phyloP scores from a whole-genome alignment of 2,797 vertebrate species.

The Propithecus perrieri region DNA sequence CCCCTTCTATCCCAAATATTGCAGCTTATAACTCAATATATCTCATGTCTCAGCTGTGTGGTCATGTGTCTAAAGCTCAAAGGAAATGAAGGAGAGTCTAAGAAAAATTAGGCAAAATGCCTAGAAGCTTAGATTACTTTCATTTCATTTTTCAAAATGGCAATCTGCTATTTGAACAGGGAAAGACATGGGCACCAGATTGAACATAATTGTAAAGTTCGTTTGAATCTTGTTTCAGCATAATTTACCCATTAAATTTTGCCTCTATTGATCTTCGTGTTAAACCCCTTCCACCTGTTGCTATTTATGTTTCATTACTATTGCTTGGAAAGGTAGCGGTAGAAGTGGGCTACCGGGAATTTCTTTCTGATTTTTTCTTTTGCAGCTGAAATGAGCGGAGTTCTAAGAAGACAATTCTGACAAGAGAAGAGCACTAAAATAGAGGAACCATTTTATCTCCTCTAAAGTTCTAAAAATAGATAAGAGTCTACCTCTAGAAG shows the following conservation, averaged over 20 bases:
- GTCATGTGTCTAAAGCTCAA: neutral
- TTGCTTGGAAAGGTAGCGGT: neutral
- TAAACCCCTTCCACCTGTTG: neutral
- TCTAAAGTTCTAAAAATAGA: neutral
- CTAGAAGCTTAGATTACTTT: neutral
- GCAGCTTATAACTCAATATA: neutral
- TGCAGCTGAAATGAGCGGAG: neutral
- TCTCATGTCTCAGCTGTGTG: neutral
- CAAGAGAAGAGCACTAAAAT: neutral
- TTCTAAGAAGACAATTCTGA: neutral
- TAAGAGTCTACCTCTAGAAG: neutral
- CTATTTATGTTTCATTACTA: neutral
- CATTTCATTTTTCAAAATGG: slow-evolving; percentile 34
- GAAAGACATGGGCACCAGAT: neutral
- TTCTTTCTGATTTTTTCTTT: neutral
- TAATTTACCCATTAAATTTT: neutral
- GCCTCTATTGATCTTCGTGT: neutral
- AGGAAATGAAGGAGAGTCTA: neutral
- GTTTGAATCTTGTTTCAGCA: neutral
- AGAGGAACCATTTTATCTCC: neutral
- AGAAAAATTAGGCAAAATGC: neutral
- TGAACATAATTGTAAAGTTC: neutral
- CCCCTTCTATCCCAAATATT: neutral
- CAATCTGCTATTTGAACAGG: neutral
- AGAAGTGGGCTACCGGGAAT: neutral